Base-by-base conservation (phyloP, 2,797 vertebrate genomes). In the Erpetoichthys calabaricus region DNA sequence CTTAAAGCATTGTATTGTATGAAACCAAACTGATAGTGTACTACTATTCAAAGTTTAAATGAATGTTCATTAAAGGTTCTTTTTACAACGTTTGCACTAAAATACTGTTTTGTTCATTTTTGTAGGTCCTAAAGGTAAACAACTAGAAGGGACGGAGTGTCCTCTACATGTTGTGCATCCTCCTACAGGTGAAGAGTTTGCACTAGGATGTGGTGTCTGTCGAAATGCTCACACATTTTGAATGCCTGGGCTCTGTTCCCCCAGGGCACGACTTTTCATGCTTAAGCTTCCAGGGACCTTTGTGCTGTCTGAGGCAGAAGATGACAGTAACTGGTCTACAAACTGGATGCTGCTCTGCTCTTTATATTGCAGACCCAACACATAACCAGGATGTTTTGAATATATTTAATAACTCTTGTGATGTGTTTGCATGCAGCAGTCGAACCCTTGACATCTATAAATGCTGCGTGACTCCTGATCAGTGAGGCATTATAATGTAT, bases 201-300 rank as follows among this genome's bases (percentile, higher is more conserved):
- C 96, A 62, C 77, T 99, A 72, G 96, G 96, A 62, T 99, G 96
- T 65, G 96, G 95, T 54, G 96, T 99, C 69, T 99, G 96, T 82
- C 89, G 96, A 83, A 99, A 99, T 64, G 96, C 96, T 64, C 96
- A 99, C 80, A 99, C 96, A 56, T 99, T 99, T 81, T 99, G 91
- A 88, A 80, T 59, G 42, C 68, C 68, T 60, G 45, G 9, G 68
- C 62, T 68, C 65, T 67, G 56, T 10, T 43, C 44, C 52, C 47
- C 52, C 55, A 62, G 60, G 63, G 55, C 51, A 43, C 49, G 44
- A n/a, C 42, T 47, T 47, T 47, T 45, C 25, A 56, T 54, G 43
- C 46, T 46, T 46, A n/a, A 60, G 53, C 59, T 55, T 60, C 47
- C 49, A 45, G 50, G 8, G 5, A 42, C 50, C 10, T 51, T 44